Conservation (phyloP, 2,797 vertebrate species). For the Sternarchorhynchus goeldii region DNA sequence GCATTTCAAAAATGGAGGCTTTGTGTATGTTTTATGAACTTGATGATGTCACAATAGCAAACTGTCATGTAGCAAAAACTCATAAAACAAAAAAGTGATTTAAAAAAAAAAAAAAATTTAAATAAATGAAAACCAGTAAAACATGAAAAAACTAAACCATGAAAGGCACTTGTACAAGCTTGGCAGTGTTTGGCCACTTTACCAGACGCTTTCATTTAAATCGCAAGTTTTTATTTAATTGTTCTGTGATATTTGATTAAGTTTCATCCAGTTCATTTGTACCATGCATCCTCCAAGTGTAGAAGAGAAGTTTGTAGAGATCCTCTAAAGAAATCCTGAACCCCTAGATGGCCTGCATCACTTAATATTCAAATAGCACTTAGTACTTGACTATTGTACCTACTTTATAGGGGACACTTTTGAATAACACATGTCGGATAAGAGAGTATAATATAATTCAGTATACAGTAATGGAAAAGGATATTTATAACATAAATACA, state of each 20-base stretch:
- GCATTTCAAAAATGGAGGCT: no score
- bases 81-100: no score
- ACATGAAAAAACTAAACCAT: not conserved
- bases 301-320: slow-evolving; percentile 19
- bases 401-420: slow-evolving; percentile 24
- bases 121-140: not conserved
- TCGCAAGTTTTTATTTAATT: not conserved
- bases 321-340: slow-evolving; percentile 39
- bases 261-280: slow-evolving; percentile 32
- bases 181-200: not conserved
- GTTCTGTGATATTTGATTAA: slow-evolving; percentile 36
- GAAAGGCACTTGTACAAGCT: not conserved
- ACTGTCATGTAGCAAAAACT: no score
- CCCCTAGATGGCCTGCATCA: slow-evolving; percentile 43
- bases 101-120: no score
- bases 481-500: not conserved
- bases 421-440: slow-evolving; percentile 33
- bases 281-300: slow-evolving; percentile 1
- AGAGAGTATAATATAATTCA: not conserved
- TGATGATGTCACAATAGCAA: no score
- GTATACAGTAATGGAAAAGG: not conserved
- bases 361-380: slow-evolving; percentile 52
- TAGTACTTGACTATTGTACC: slow-evolving; percentile 37
- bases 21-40: no score
- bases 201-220: not conserved